These are phyloP conservation scores for Microcebus murinus DNA, from an alignment of 2,113 vertebrate genomes.

Conservation along the genomic window DNA sequence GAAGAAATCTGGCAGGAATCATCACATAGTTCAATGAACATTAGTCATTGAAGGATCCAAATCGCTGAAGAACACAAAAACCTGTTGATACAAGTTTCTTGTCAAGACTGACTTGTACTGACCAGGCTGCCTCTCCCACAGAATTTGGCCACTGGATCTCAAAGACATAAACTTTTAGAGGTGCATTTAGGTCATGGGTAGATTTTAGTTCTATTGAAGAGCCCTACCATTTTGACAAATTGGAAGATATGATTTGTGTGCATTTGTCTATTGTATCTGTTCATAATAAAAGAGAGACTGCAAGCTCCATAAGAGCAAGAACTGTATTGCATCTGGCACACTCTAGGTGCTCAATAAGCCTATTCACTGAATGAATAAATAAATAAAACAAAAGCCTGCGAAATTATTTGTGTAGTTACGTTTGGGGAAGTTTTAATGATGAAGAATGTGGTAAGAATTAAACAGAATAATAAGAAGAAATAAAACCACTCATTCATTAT, in stretches of 20 bases:
- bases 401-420: background rate
- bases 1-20: background rate
- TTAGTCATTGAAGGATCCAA: background rate
- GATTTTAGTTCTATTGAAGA: background rate
- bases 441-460: background rate
- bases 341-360: background rate
- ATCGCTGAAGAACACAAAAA: conserved; percentile 14
- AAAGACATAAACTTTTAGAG: background rate
- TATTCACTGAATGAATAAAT: background rate
- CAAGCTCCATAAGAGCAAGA: background rate
- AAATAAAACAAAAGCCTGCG: background rate
- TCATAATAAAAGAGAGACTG: background rate
- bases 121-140: background rate
- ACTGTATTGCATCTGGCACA: background rate
- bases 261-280: background rate
- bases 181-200: background rate
- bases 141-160: background rate
- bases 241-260: background rate
- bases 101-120: background rate
- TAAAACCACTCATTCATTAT: background rate
- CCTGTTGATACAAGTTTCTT: background rate
- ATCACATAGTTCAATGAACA: background rate
- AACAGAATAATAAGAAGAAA: background rate
- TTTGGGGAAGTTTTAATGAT: background rate
- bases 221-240: background rate